Evolutionary conservation across 2,113 vertebrate species (phyloP), one percentile per base, ranked within the genome.

Genomic region (Sylvilagus bachmani): DNA sequence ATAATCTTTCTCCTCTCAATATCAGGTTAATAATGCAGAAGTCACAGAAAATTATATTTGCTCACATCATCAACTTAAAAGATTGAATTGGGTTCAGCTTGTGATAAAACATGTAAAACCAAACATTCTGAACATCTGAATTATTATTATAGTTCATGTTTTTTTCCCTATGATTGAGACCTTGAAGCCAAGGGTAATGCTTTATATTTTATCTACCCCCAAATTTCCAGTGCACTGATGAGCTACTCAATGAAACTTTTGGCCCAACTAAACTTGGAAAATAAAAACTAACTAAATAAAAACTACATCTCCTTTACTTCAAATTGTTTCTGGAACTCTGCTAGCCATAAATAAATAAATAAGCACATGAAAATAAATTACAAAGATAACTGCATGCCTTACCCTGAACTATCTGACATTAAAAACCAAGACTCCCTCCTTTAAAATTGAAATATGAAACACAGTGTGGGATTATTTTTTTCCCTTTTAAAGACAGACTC

Each of bases 391-490:
- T 83, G 36, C 51, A 10, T 36, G 64, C 36, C 77, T 96, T 85
- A 29, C 79, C 78, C 82, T 93, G 69, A 96, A 88, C n/a, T 95
- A 19, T 66, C 88, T 96, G 85, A 93, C 25, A 0, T 96, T 90
- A 80, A 69, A 96, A 79, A 66, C 27, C 5, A 13, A 87, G 21
- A 33, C 67, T 67, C 31, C 9, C 55, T 71, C 79, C 89, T 75
- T 92, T 82, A 95, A 93, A 97, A 79, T 1, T 95, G 92, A 95
- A 97, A 95, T 89, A 69, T 36, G 66, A 96, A 97, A 90, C 88
- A 92, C 6, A 62, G 70, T 75, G n/a, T 86, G 58, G 51, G 25
- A 88, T 96, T 80, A 36, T 70, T 77, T 86, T 77, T 86, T 80
- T 95, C 71, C 78, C 70, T 86, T 90, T 95, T 93, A 90, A 94